Percentiles rank a stretch among this genome's conserved stretches.
These are phyloP conservation scores for Nomia melanderi DNA, from an alignment of 1,140 invertebrate genomes.

Conservation along the genomic window DNA sequence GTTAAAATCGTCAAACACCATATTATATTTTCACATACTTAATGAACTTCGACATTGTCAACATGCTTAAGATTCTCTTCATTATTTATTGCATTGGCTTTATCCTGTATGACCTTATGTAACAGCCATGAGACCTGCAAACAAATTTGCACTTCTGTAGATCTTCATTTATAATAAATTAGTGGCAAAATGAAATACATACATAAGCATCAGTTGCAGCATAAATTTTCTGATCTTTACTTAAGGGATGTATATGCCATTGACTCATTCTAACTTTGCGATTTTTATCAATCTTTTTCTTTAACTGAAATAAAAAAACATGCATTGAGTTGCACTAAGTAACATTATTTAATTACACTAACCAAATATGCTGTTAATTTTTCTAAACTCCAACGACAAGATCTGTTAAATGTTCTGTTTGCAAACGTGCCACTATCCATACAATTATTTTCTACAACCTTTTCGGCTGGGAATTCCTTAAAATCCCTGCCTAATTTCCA, in stretches of 20 bases:
- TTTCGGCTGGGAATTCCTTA: constrained; percentile 79
- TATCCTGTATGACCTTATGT: constrained; percentile 67
- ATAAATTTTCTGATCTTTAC: constrained; percentile 82
- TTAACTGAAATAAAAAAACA: constrained; percentile 72
- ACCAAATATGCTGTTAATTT: constrained; percentile 83
- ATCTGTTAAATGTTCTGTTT: constrained; percentile 81
- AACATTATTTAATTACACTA: constrained; percentile 40
- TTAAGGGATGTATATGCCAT: constrained; percentile 83
- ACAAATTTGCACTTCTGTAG: background rate
- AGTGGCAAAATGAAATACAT: constrained; percentile 59
- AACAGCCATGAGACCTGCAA: constrained; percentile 74
- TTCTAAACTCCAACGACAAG: constrained; percentile 84
- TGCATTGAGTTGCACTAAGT: too few species aligned
- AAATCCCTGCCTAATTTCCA: constrained; percentile 85
- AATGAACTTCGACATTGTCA: background rate
- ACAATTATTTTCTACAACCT: constrained; percentile 83
- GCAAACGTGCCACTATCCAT: constrained; percentile 83
- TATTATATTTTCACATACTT: background rate
- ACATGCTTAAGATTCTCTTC: constrained; percentile 26
- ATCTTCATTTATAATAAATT: constrained; percentile 12
- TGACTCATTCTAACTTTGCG: constrained; percentile 83
- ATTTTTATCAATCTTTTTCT: constrained; percentile 82
- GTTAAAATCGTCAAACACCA: background rate
- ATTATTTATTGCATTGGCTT: constrained; percentile 47
- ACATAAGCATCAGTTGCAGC: constrained; percentile 87